Base-by-base conservation (phyloP, 2,797 vertebrate species). In the Hipposideros larvatus region DNA sequence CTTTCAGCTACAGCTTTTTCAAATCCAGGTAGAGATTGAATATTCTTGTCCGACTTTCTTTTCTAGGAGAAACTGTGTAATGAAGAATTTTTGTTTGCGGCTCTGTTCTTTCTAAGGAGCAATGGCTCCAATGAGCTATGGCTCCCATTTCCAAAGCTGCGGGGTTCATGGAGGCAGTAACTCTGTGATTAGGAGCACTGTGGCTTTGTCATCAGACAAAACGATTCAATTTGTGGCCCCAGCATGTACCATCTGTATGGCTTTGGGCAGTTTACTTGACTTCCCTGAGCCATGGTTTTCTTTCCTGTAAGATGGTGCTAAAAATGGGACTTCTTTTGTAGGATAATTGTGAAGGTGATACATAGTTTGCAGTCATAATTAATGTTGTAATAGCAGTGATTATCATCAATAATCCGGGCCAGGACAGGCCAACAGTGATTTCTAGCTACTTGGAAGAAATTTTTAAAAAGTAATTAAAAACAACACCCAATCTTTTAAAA, bases 371-470 rank as follows among this genome's bases (percentile, higher is more conserved):
- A 51, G 11, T 90, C 22, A 93, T 19, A 94, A 14, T 71, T 82
- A 83, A 95, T 43, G 59, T 63, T 87, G 9, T 34, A 4, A 78
- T 46, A 31, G 19, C n/a, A 43, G 4, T 65, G 24, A 83, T 57
- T 55, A 55, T 73, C 24, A 28, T 53, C 46, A 84, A 8, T 82
- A 57, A 83, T 61, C 24, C 75, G 46, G 71, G 11, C 28, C 10
- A 8, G 37, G 55, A 34, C 10, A 65, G 68, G 21, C 34, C 73
- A 96, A n/a, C 2, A 75, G 51, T 37, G 74, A 75, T 66, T 96
- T 91, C 65, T 87, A 31, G 74, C 26, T 73, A 70, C 73, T 89
- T 89, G 57, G 68, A 89, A 79, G 37, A 41, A 68, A 95, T 74
- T 89, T 86, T 77, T 51, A 19, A 68, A 68, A 78, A 63, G 53